phyloP scores from a whole-genome alignment of 2,797 vertebrate genomes.

The Pseudomugil gertrudae region DNA sequence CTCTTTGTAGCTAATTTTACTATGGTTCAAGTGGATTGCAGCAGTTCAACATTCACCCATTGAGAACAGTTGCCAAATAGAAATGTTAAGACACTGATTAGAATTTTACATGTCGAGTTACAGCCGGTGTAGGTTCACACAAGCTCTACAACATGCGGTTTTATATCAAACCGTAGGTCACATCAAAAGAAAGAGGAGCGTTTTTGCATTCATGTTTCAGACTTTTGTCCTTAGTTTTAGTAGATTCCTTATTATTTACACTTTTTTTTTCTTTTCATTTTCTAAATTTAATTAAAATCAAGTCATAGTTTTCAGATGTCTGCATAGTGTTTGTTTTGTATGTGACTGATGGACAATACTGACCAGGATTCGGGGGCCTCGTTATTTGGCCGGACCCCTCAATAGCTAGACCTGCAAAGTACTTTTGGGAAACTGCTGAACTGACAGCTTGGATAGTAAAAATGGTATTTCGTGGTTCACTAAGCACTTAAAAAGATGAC shows the following conservation, averaged over 20 bases:
- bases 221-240: slow-evolving; percentile 62
- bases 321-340: slow-evolving; percentile 67
- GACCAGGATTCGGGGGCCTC: slow-evolving; percentile 51
- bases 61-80: slow-evolving; percentile 74
- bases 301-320: slow-evolving; percentile 67
- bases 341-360: slow-evolving; percentile 61
- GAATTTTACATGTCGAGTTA: slow-evolving; percentile 31
- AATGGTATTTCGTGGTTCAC: slow-evolving; percentile 53
- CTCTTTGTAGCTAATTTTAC: slow-evolving; percentile 42
- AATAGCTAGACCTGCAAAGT: slow-evolving; percentile 56
- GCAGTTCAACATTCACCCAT: slow-evolving; percentile 43
- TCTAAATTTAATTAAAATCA: slow-evolving; percentile 55
- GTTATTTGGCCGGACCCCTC: slow-evolving; percentile 26
- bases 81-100: slow-evolving; percentile 65
- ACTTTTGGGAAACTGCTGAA: slow-evolving; percentile 59
- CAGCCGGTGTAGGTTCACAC: slow-evolving; percentile 53
- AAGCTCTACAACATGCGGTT: slow-evolving; percentile 56
- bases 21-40: slow-evolving; percentile 48
- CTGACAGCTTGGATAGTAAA: slow-evolving; percentile 61
- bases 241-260: slow-evolving; percentile 60
- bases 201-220: slow-evolving; percentile 56
- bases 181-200: slow-evolving; percentile 45
- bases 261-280: slow-evolving; percentile 58
- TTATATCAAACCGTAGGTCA: slow-evolving; percentile 49
- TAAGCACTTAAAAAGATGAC: slow-evolving; percentile 59